Conservation (phyloP, 2,888 invertebrate species). For the Holacanthella duospinosa region DNA sequence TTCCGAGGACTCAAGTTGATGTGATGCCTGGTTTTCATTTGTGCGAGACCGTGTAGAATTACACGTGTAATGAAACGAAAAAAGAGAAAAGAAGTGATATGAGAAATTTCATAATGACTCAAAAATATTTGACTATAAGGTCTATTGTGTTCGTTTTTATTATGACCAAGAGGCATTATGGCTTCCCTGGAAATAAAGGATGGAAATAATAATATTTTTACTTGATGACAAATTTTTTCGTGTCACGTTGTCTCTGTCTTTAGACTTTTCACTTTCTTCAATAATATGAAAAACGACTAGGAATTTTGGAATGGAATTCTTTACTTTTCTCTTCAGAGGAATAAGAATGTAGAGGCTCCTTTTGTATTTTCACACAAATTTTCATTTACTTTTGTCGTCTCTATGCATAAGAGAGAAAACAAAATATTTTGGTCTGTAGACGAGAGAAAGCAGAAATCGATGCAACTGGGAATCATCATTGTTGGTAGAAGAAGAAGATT, state of each 20-base stretch:
- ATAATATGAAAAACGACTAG: not conserved
- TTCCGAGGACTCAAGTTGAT: too few relatives aligned
- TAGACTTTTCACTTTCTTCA: not conserved
- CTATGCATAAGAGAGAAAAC: not conserved
- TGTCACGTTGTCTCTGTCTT: constrained; percentile 6
- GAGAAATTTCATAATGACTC: too few relatives aligned
- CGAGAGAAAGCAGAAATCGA: not conserved
- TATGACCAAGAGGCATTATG: not conserved
- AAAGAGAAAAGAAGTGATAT: too few relatives aligned
- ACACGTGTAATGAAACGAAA: constrained; percentile 1
- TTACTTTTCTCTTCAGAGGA: not conserved
- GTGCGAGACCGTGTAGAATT: not conserved
- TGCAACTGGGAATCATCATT: not conserved
- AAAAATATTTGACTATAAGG: too few relatives aligned
- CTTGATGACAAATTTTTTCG: constrained; percentile 12
- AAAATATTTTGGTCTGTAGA: not conserved
- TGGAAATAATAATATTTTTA: constrained; percentile 13
- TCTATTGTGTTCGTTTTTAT: not conserved
- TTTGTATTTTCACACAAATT: not conserved
- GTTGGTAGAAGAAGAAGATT: not conserved
- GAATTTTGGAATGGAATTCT: not conserved
- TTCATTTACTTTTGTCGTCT: not conserved
- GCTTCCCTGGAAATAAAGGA: not conserved
- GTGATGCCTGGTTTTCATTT: too few relatives aligned
- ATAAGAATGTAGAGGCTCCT: not conserved